Evolutionary conservation across 2,797 vertebrate genomes (phyloP).

Genomic region (Falco novaeseelandiae): DNA sequence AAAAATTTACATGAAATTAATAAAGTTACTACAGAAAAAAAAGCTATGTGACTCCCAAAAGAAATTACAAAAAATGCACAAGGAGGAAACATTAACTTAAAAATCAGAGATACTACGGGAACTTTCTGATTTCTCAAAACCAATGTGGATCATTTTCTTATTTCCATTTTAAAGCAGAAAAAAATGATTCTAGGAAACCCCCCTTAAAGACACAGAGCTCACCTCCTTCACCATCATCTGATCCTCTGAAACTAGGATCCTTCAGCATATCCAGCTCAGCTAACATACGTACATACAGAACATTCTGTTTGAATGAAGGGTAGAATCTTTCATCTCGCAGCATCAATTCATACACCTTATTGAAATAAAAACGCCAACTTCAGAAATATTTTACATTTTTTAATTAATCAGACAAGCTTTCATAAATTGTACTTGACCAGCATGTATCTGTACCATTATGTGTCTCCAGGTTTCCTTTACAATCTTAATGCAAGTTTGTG

Average conservation of each 20-base stretch:
- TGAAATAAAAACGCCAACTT: background rate
- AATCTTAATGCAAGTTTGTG: background rate
- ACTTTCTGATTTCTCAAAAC: background rate
- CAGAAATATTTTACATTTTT: background rate
- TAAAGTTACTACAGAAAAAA: background rate
- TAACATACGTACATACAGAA: conserved; percentile 94
- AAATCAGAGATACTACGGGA: background rate
- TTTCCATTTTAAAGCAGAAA: background rate
- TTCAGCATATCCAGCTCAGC: conserved; percentile 99
- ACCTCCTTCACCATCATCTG: conserved; percentile 94
- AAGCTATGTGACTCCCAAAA: background rate
- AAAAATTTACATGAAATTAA: background rate
- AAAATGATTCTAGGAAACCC: background rate
- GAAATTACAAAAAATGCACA: background rate
- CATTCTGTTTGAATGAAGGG: conserved; percentile 94
- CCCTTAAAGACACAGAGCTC: background rate
- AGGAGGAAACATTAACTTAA: background rate
- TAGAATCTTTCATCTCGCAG: conserved; percentile 94
- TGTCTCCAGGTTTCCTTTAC: background rate
- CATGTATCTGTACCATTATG: background rate
- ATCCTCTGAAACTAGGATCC: conserved; percentile 96
- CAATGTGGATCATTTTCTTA: background rate
- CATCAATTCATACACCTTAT: conserved; percentile 97
- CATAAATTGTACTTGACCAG: background rate
- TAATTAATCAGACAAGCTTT: background rate